Evolutionary conservation across 2,888 invertebrate species (phyloP), one percentile per base, ranked within the genome.

Genomic region (Lepeophtheirus nordmannii): DNA sequence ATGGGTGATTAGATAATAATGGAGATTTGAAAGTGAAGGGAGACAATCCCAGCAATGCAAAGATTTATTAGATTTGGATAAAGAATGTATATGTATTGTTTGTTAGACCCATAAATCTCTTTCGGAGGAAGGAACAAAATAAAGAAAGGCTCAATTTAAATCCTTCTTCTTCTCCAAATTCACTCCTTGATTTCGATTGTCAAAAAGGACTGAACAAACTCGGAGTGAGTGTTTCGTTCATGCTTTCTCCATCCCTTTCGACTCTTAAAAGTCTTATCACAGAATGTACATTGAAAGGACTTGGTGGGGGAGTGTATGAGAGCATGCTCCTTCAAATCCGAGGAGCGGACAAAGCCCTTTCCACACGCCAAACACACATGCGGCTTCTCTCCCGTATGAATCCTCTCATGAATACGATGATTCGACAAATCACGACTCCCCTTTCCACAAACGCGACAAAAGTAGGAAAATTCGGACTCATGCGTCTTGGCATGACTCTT

Each of bases 371-470:
- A 2, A 37, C 61, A 61, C 2, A 11, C n/a, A 38, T n/a, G 37
- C n/a, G 61, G 61, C 37, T 61, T 61, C 39, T 61, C 61, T 20
- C 61, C 61, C 22, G 61, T 61, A 38, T 61, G 61, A n/a, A 61
- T 61, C 37, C 38, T 61, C 14, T 30, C 23, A 37, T 61, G 61
- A 37, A 22, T 37, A n/a, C 61, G 22, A n/a, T 30, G 39, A 37
- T 61, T 61, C 11, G 61, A 61, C 30, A 37, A n/a, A 10, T 61
- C 61, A 23, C 37, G 22, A 14, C n/a, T 61, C n/a, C 61, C n/a
- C 37, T 30, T n/a, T 23, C 61, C 61, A 38, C 61, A 61, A 17
- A 30, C n/a, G 8, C 30, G 20, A 38, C 61, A 61, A 17, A 46
- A 46, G 53, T 46, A 46, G 17, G 17, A 17, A 17, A n/a, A 17